These are phyloP conservation scores for Sigmodon hispidus DNA, from an alignment of 2,113 vertebrate genomes.

Conservation along the genomic window DNA sequence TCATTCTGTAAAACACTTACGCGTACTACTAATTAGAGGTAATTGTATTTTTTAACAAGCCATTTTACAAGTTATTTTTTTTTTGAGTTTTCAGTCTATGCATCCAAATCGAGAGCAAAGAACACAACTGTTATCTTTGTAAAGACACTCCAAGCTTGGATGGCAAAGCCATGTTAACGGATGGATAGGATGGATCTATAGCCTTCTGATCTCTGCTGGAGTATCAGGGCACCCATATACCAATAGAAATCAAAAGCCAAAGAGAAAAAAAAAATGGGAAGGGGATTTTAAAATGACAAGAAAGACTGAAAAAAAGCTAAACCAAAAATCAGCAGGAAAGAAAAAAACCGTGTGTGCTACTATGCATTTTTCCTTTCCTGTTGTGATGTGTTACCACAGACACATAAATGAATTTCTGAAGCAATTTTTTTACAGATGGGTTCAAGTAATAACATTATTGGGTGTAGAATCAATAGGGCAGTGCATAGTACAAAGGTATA, in stretches of 20 bases:
- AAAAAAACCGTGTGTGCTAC: conserved; percentile 77
- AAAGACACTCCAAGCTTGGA: conserved; percentile 98
- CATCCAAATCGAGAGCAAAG: conserved; percentile 99
- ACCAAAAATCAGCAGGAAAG: conserved; percentile 75
- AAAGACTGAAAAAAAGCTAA: conserved; percentile 63
- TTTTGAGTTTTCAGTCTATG: conserved; percentile 98
- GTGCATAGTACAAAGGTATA: conserved; percentile 99
- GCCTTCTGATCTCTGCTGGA: conserved; percentile 92
- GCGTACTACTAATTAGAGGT: conserved; percentile 99
- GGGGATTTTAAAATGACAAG: conserved; percentile 60
- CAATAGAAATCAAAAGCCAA: conserved; percentile 23
- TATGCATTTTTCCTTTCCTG: conserved; percentile 84
- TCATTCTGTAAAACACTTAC: conserved; percentile 99
- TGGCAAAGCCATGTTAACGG: conserved; percentile 95
- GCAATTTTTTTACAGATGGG: conserved; percentile 94
- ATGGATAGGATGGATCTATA: conserved; percentile 93
- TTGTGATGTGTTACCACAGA: conserved; percentile 95
- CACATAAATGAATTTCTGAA: conserved; percentile 93
- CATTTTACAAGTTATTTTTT: conserved; percentile 93
- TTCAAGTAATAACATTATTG: conserved; percentile 99
- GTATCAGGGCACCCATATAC: conserved; percentile 91
- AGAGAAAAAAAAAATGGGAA: conserved; percentile 2
- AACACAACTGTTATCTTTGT: conserved; percentile 97
- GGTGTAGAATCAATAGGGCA: conserved; percentile 99
- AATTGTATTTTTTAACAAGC: conserved; percentile 99